phyloP scores from a whole-genome alignment of 2,797 vertebrate genomes.

The Scolopax rusticola region DNA sequence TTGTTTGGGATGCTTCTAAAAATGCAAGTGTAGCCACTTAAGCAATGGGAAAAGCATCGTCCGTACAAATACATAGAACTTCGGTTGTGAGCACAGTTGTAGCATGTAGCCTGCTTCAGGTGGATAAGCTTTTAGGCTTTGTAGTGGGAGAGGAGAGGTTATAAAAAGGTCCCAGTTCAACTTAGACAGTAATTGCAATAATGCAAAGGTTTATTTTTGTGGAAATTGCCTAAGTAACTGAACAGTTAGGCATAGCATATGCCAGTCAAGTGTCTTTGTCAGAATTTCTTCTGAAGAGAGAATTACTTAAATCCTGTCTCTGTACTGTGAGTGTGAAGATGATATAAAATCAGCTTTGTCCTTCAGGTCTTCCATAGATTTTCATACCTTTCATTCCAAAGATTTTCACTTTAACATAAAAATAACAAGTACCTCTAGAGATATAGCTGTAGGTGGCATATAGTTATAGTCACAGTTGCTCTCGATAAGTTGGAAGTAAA shows the following conservation, averaged over 20 bases:
- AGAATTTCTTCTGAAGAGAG: neutral
- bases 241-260: neutral
- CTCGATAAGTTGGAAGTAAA: neutral
- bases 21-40: neutral
- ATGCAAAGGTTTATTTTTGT: neutral
- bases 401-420: neutral
- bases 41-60: neutral
- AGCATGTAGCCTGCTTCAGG: neutral
- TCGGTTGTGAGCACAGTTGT: neutral
- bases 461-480: neutral
- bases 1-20: neutral
- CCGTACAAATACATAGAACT: neutral
- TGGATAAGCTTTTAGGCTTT: neutral
- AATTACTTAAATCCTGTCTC: neutral
- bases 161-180: neutral
- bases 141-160: neutral
- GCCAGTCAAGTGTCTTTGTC: neutral
- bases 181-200: neutral
- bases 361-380: neutral
- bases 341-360: neutral
- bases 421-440: neutral
- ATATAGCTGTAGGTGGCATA: neutral
- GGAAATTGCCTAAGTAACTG: neutral
- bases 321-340: neutral
- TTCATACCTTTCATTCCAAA: neutral